Percentiles rank a stretch among this genome's conserved stretches.
Evolutionary conservation across 2,797 vertebrate species (phyloP).

Genomic region (Phataginus tricuspis): DNA sequence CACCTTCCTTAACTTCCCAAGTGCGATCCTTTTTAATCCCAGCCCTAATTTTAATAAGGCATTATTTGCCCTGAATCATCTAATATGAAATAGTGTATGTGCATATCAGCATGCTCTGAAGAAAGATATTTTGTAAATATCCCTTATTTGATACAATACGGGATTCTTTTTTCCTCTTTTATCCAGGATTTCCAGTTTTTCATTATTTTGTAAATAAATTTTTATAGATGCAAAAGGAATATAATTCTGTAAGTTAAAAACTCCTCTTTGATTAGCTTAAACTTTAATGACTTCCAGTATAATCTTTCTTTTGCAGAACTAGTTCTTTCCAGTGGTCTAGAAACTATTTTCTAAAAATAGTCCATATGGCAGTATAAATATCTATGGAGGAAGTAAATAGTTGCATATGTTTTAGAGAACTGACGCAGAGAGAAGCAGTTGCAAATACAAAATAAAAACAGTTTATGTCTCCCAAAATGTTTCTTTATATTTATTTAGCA

Average conservation of each 20-base stretch:
- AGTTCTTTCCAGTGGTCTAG: not conserved
- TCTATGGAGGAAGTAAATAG: not conserved
- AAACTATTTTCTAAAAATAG: constrained; percentile 37
- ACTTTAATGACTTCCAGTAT: not conserved
- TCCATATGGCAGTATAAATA: not conserved
- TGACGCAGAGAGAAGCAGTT: not conserved
- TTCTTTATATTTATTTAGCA: constrained; percentile 23
- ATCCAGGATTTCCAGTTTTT: not conserved
- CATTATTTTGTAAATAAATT: not conserved
- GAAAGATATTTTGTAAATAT: not conserved
- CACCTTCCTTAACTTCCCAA: constrained; percentile 51
- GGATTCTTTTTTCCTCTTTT: not conserved
- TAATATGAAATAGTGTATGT: not conserved
- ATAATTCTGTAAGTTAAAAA: not conserved
- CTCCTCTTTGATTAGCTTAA: not conserved
- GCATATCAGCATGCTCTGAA: not conserved
- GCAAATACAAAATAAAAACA: not conserved
- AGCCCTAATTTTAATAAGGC: constrained; percentile 27
- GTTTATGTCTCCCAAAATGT: constrained; percentile 30
- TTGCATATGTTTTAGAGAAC: constrained; percentile 36
- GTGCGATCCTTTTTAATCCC: constrained; percentile 15
- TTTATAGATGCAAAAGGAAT: not conserved
- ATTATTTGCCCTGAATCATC: not conserved
- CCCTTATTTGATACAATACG: not conserved
- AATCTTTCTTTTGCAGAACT: not conserved